phyloP scores from a whole-genome alignment of 2,113 vertebrate genomes.

The Lucifuga dentata region DNA sequence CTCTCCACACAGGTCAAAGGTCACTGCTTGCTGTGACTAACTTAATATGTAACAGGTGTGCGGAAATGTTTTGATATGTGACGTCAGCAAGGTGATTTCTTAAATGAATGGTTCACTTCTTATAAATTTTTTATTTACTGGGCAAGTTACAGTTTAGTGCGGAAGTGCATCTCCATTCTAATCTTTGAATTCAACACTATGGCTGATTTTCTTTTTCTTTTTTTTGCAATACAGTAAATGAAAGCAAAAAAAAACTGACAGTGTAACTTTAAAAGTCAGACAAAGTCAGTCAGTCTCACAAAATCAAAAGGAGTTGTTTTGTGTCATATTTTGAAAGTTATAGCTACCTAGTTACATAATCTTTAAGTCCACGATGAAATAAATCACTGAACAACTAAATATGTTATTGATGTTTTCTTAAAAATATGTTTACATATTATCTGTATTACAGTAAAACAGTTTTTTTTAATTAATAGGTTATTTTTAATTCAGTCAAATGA shows the following conservation, averaged over 20 bases:
- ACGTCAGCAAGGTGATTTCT: constrained; percentile 6
- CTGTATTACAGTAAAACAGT: too few species aligned
- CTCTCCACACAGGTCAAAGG: constrained; percentile 43
- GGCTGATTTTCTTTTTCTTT: not conserved
- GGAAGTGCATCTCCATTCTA: not conserved
- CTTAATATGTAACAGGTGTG: constrained; percentile 69
- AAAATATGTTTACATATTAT: too few species aligned
- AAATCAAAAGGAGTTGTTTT: too few species aligned
- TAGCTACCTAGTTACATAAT: too few species aligned
- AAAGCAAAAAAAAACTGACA: not conserved
- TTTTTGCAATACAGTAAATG: not conserved
- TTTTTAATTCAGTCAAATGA: too few species aligned
- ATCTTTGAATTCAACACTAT: not conserved
- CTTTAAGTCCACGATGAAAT: too few species aligned
- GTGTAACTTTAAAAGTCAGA: too few species aligned
- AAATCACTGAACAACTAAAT: too few species aligned
- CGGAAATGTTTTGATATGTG: constrained; percentile 17
- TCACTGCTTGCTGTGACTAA: constrained; percentile 30
- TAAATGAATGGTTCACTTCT: constrained; percentile 10
- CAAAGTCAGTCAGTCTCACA: too few species aligned
- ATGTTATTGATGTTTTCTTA: too few species aligned
- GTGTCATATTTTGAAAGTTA: too few species aligned
- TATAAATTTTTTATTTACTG: not conserved
- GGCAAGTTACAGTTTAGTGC: not conserved
- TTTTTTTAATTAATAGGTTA: too few species aligned